A percentile compares a stretch with the other conserved stretches of the same genome.
Evolutionary conservation across 2,888 invertebrate genomes (phyloP).

Genomic region (Ichneumoninae sp.): DNA sequence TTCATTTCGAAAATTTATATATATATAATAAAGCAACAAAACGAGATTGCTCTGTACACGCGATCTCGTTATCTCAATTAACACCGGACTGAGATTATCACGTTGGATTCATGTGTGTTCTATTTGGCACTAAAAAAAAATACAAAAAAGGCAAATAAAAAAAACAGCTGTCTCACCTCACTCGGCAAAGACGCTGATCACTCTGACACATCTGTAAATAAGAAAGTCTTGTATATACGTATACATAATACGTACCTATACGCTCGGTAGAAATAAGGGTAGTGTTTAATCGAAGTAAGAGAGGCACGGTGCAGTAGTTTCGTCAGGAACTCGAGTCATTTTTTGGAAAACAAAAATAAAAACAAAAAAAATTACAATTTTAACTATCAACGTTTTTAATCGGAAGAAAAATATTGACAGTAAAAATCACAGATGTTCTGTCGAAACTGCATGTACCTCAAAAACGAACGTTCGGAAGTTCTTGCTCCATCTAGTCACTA

Average conservation of each 20-base stretch:
- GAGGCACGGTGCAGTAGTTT: slow-evolving; percentile 47
- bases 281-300: slow-evolving; percentile 73
- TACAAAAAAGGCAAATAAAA: neutral
- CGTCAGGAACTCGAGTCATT: slow-evolving; percentile 16
- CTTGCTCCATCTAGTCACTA: slow-evolving; percentile 82
- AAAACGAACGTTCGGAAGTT: slow-evolving; percentile 65
- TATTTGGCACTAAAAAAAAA: slow-evolving; percentile 41
- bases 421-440: slow-evolving; percentile 32
- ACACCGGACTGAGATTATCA: slow-evolving; percentile 58
- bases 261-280: slow-evolving; percentile 72
- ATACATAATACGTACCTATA: slow-evolving; percentile 74
- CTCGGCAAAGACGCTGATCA: slow-evolving; percentile 42
- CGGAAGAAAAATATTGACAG: slow-evolving; percentile 14
- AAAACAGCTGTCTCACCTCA: slow-evolving; percentile 40
- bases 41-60: slow-evolving; percentile 52
- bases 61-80: slow-evolving; percentile 50
- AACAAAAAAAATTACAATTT: slow-evolving; percentile 15
- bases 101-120: slow-evolving; percentile 50
- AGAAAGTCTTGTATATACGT: slow-evolving; percentile 73
- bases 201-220: slow-evolving; percentile 74
- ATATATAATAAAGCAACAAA: neutral
- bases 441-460: slow-evolving; percentile 52
- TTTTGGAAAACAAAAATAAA: slow-evolving; percentile 2
- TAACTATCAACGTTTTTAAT: neutral
- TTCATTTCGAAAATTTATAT: slow-evolving; percentile 48